Evolutionary conservation across 2,797 vertebrate species (phyloP).

Genomic region (Poecilia velifera): DNA sequence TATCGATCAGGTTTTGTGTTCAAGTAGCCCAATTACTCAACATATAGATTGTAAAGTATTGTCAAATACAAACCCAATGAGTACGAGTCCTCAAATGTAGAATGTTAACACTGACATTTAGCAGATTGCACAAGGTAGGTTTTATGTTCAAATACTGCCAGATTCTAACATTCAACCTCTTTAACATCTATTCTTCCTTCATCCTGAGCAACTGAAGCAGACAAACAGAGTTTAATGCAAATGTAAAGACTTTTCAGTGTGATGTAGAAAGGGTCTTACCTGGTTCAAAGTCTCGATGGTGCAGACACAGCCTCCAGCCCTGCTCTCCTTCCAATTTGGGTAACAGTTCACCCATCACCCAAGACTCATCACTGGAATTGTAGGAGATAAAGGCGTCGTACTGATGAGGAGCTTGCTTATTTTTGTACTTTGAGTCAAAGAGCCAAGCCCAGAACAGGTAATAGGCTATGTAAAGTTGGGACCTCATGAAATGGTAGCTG

Average conservation of each 20-base stretch:
- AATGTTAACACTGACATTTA: background rate
- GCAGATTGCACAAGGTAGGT: background rate
- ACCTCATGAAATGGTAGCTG: conserved; percentile 68
- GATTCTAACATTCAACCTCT: background rate
- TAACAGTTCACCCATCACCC: conserved; percentile 71
- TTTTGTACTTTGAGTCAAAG: conserved; percentile 54
- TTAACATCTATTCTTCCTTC: background rate
- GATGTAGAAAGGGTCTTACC: conserved; percentile 42
- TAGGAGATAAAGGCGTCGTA: conserved; percentile 83
- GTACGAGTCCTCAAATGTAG: background rate
- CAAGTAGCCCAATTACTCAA: background rate
- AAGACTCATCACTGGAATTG: conserved; percentile 74
- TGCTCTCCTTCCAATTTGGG: conserved; percentile 76
- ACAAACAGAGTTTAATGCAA: background rate
- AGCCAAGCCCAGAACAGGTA: conserved; percentile 70
- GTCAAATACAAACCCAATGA: background rate
- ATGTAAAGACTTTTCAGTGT: background rate
- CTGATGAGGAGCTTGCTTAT: conserved; percentile 33
- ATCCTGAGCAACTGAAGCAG: background rate
- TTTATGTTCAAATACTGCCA: background rate
- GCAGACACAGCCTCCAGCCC: conserved; percentile 80
- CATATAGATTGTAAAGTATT: background rate
- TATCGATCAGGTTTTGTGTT: background rate
- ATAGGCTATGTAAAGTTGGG: conserved; percentile 73
- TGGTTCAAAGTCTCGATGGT: conserved; percentile 81